These are phyloP conservation scores for Iguana delicatissima DNA, from an alignment of 2,797 vertebrate genomes.

Conservation along the genomic window DNA sequence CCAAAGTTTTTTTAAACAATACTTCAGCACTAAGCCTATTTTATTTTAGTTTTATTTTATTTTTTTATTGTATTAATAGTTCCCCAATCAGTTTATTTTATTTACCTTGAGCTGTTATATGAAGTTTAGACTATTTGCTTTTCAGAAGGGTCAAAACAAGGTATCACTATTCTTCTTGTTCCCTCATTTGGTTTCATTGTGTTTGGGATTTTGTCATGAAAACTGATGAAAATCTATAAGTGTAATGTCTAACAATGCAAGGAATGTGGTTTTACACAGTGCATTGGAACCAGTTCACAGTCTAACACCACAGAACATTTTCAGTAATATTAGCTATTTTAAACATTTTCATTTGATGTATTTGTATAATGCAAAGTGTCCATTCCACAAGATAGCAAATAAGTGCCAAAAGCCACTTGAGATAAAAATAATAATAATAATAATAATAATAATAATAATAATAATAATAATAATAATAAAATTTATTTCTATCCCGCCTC, in stretches of 20 bases:
- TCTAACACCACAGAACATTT: neutral
- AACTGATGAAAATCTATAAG: constrained; percentile 14
- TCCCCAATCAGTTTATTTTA: neutral
- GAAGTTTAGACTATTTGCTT: neutral
- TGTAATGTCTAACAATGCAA: accelerated
- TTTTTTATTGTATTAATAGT: constrained; percentile 22
- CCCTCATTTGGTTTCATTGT: neutral
- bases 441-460: too few relatives aligned
- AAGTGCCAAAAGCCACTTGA: neutral
- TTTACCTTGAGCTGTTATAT: neutral
- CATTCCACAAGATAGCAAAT: neutral
- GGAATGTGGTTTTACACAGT: neutral
- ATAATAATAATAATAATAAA: too few relatives aligned
- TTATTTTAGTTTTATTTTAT: neutral
- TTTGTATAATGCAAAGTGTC: neutral
- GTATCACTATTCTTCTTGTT: neutral
- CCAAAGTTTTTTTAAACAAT: constrained; percentile 4
- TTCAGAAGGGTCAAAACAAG: neutral
- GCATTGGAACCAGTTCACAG: neutral
- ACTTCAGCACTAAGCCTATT: neutral
- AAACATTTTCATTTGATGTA: neutral
- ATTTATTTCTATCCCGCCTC: too few relatives aligned
- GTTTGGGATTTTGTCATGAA: constrained; percentile 7
- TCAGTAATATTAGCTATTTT: neutral
- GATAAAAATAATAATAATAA: too few relatives aligned